These are phyloP conservation scores for Caradrina clavipalpis DNA, from an alignment of 2,888 invertebrate genomes.

Conservation along the genomic window DNA sequence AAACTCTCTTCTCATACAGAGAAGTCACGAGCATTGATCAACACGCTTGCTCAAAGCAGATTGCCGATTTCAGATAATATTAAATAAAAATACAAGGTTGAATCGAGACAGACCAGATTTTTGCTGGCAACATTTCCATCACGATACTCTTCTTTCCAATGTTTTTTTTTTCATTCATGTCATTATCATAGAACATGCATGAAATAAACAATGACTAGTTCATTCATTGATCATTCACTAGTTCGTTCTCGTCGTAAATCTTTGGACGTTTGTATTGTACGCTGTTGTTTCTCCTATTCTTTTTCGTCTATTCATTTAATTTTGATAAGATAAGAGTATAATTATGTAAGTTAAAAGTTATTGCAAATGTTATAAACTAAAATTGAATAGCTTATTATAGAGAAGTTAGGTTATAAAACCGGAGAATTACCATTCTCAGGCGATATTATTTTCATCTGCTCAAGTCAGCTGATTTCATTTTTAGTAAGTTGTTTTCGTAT, in stretches of 20 bases:
- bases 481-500: slow-evolving; percentile 47
- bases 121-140: slow-evolving; percentile 11
- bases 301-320: slow-evolving; percentile 44
- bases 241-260: slow-evolving; percentile 44
- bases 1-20: no score
- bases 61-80: no score
- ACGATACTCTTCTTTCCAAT: background rate
- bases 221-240: slow-evolving; percentile 25
- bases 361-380: slow-evolving; percentile 19
- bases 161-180: slow-evolving; percentile 4
- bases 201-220: background rate
- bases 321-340: slow-evolving; percentile 51
- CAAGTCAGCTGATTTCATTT: slow-evolving; percentile 62
- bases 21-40: no score
- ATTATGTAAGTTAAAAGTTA: slow-evolving; percentile 53
- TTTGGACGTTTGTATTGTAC: background rate
- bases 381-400: slow-evolving; percentile 16
- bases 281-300: slow-evolving; percentile 1
- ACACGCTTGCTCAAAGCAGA: no score
- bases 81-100: no score
- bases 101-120: background rate
- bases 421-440: slow-evolving; percentile 20
- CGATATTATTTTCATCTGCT: slow-evolving; percentile 26
- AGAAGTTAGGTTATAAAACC: slow-evolving; percentile 19
- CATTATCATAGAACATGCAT: background rate